Percentiles rank a stretch among this genome's conserved stretches.
phyloP scores from a whole-genome alignment of 1,140 invertebrate genomes.

The Aphelenchoides besseyi region DNA sequence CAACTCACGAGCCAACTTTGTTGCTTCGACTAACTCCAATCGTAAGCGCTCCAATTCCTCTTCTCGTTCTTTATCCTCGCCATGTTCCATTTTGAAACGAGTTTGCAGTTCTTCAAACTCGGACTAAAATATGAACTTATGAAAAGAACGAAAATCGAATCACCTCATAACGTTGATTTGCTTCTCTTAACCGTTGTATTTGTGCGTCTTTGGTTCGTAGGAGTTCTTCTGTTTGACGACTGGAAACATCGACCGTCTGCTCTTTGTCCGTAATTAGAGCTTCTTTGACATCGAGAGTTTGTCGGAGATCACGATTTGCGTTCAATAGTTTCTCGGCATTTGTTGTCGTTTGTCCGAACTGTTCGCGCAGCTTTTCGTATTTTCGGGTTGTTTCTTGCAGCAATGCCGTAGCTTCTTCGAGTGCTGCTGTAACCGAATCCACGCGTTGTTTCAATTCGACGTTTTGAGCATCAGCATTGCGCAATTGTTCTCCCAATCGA shows the following conservation, averaged over 20 bases:
- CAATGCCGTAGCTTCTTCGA: slow-evolving; percentile 55
- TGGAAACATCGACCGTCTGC: slow-evolving; percentile 28
- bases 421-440: slow-evolving; percentile 43
- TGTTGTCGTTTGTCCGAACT: slow-evolving; percentile 35
- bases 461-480: slow-evolving; percentile 51
- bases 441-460: slow-evolving; percentile 54
- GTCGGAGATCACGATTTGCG: slow-evolving; percentile 14
- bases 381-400: slow-evolving; percentile 50
- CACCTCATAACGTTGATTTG: slow-evolving; percentile 21
- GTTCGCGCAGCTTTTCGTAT: slow-evolving; percentile 38
- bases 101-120: slow-evolving; percentile 44
- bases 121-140: slow-evolving; percentile 19
- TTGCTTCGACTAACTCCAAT: slow-evolving; percentile 51
- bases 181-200: slow-evolving; percentile 39
- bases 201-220: slow-evolving; percentile 39
- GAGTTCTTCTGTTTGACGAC: slow-evolving; percentile 32
- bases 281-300: slow-evolving; percentile 34
- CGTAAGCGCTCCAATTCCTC: slow-evolving; percentile 52
- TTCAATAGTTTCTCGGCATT: slow-evolving; percentile 34
- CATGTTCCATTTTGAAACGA: slow-evolving; percentile 31
- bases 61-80: slow-evolving; percentile 48
- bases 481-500: slow-evolving; percentile 40
- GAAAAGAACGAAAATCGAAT: not conserved
- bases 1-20: slow-evolving; percentile 48
- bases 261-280: slow-evolving; percentile 13